Evolutionary conservation across 2,113 vertebrate genomes (phyloP), one percentile per base, ranked within the genome.

Genomic region (Furnarius figulus): DNA sequence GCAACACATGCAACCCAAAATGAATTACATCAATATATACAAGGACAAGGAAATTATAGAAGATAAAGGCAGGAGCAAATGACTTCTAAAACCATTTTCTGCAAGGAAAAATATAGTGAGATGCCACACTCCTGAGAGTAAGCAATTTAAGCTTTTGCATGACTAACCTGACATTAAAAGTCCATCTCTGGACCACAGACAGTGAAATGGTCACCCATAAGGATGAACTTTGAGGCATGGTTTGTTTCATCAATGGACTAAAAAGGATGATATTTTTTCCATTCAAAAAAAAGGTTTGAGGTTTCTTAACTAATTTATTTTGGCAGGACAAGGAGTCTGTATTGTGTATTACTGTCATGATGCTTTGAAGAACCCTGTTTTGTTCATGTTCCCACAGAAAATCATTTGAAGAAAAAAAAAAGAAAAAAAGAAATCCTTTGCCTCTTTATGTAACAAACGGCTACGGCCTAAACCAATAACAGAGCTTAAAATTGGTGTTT

Each of bases 401-500:
- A 90, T 89, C 8, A 89, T 93, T 87, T 85, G 79, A 92, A 89
- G n/a, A 88, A 91, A 80, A 20, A 58, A 46, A 46, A 42, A 61
- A 5, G 58, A 89, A 74, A 61, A 91, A 76, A 20, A 58, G 21
- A 47, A 66, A 5, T 24, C 40, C 42, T 89, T 89, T 89, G 33
- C 35, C n/a, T 90, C 83, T 95, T 83, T 70, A 58, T 58, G 17
- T 95, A 91, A 93, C 70, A 85, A 89, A 92, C 81, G 44, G 71
- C 71, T 93, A 79, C 18, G 59, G 78, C 46, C 66, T 94, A 92
- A 91, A 68, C 71, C 89, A 82, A 5, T 70, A 85, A 62, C 21
- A 65, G 70, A 80, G 40, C 75, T 94, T 93, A 89, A 96, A 95
- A 49, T 49, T 49, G 17, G 49, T 74, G 56, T 35, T 86, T 90